Percentiles rank a stretch among this genome's conserved stretches.
These are phyloP conservation scores for Mionectes olivaceus DNA, from an alignment of 2,797 vertebrate species.

Conservation along the genomic window DNA sequence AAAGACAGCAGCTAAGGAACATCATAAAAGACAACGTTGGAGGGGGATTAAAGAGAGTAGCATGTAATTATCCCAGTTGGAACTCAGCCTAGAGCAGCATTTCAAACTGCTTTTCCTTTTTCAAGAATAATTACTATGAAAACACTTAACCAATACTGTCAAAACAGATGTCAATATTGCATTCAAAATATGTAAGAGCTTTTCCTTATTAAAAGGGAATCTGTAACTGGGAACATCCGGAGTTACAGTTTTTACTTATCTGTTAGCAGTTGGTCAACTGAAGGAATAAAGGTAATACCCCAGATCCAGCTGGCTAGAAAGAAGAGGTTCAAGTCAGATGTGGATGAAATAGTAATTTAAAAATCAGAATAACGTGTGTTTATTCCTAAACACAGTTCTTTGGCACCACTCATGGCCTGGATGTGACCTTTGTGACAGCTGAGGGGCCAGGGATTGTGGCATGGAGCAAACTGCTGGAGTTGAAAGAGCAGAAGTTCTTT, in stretches of 20 bases:
- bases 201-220: background rate
- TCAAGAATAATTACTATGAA: slow-evolving; percentile 7
- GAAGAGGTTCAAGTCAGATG: background rate
- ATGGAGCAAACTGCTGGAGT: background rate
- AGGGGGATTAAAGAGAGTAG: background rate
- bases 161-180: slow-evolving; percentile 33
- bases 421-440: background rate
- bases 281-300: background rate
- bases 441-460: background rate
- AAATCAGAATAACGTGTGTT: background rate
- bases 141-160: slow-evolving; percentile 1
- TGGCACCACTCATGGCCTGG: background rate
- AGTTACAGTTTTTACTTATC: background rate
- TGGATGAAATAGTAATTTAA: background rate
- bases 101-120: slow-evolving; percentile 28
- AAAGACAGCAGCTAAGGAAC: slow-evolving; percentile 9
- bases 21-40: background rate
- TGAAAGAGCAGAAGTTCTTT: background rate
- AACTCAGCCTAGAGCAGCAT: background rate
- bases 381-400: background rate
- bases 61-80: background rate
- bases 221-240: background rate
- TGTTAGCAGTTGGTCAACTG: background rate
- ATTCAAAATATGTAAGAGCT: background rate
- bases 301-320: background rate